These are phyloP conservation scores for Clinocottus analis DNA, from an alignment of 2,113 vertebrate genomes.

Conservation along the genomic window DNA sequence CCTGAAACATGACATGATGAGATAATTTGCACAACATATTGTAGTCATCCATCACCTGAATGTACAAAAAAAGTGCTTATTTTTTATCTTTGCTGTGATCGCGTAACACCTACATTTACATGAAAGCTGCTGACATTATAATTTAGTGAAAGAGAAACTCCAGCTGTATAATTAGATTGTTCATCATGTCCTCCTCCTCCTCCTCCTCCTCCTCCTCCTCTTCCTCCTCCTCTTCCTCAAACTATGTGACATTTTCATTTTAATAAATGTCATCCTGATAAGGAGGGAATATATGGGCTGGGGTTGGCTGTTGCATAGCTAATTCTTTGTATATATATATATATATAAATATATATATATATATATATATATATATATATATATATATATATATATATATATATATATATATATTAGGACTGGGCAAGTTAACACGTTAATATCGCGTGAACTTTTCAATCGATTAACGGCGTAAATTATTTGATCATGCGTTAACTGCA, in stretches of 20 bases:
- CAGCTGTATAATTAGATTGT: constrained; percentile 86
- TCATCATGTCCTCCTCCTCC: constrained; percentile 28
- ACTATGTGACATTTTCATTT: constrained; percentile 92
- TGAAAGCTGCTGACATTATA: constrained; percentile 85
- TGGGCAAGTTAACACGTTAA: too few species aligned
- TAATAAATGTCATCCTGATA: constrained; percentile 87
- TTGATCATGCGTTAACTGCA: too few species aligned
- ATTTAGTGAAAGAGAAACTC: constrained; percentile 77
- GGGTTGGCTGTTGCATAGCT: neutral
- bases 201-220: constrained; percentile 35
- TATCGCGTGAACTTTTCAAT: too few species aligned
- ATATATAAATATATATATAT: neutral
- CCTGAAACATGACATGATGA: neutral
- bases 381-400: neutral
- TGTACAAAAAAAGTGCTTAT: constrained; percentile 24
- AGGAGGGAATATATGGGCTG: constrained; percentile 78
- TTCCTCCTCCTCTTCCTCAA: constrained; percentile 47
- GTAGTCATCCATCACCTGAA: neutral
- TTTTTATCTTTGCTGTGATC: constrained; percentile 4
- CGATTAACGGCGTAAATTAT: too few species aligned
- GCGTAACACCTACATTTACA: constrained; percentile 66
- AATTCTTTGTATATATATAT: neutral
- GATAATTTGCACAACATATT: constrained; percentile 16
- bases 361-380: neutral
- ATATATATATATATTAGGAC: neutral